Evolutionary conservation across 1,140 invertebrate species (phyloP), one percentile per base, ranked within the genome.

Genomic region (Ericerus pela): DNA sequence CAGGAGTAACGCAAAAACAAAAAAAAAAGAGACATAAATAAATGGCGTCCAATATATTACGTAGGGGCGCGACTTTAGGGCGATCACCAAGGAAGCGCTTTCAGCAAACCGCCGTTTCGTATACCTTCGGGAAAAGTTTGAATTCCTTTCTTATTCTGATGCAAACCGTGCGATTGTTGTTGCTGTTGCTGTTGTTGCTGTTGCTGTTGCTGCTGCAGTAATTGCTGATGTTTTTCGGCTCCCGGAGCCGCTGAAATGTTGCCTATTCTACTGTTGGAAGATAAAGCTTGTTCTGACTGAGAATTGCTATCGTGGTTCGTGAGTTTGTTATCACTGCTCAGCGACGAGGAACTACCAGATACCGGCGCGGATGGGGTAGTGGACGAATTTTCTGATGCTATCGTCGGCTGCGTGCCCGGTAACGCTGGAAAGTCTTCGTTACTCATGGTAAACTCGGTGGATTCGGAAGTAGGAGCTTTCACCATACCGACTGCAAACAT

Each of bases 391-490:
- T 52, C 53, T 54, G 57, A 54, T 53, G 54, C 57, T 33, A 29
- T 58, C 36, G 53, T 52, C 41, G 57, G 57, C 43, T 60, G 59
- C 3, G 63, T 64, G 43, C 65, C 64, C 16, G 65, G 96, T 70
- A 99, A 76, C 66, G 96, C 95, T 60, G 95, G 95, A 74, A 99
- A 99, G 72, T 99, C 96, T 75, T 99, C 95, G 41, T 58, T 62
- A 53, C 61, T 64, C 65, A 66, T 66, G 26, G 62, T 64, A 58
- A 66, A 66, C 59, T 66, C 65, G 64, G 82, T 89, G 62, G 88
- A 78, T 71, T 93, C 88, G 28, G 85, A 81, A 64, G 85, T 85
- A 58, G 88, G 88, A 69, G 92, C 88, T 72, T 95, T 95, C 60
- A 96, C 91, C 87, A 94, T 93, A 65, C 90, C 90, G 70, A 93